Evolutionary conservation across 2,888 invertebrate species (phyloP), one percentile per base, ranked within the genome.

Genomic region (Dolichopus griseipennis): DNA sequence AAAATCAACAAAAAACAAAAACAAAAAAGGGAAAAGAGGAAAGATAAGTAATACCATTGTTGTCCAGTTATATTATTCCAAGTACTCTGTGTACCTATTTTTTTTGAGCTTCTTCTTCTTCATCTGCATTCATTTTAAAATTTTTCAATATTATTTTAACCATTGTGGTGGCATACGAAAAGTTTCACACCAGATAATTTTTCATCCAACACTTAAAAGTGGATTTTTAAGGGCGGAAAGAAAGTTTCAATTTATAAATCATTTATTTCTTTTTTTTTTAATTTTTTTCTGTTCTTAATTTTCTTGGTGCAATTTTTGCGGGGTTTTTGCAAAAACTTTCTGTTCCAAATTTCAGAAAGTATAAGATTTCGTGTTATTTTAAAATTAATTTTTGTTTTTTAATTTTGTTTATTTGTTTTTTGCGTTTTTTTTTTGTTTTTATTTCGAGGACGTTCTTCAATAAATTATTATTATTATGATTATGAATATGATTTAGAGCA

Each of bases 161-260:
- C 6, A n/a, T 52, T 52, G 15, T 52, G 52, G 52, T 52, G 52
- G 52, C 52, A 52, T 52, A 52, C 15, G 52, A 52, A 52, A 52
- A 52, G 27, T 52, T 52, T 52, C 52, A 52, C 52, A 52, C 52
- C 52, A 52, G 52, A 52, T 52, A 52, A 52, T 52, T 52, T 52
- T 52, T 52, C 52, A 52, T 52, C 52, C 52, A 52, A 52, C 52
- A 52, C 52, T 52, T 52, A 52, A 52, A 52, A 52, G 52, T 52
- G 52, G 52, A 52, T 52, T 52, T n/a, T 52, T 52, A 52, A 52
- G 52, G 52, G 52, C 52, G 52, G 52, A 52, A 52, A 52, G 52
- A 52, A 52, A 52, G 52, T 52, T 52, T 52, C 52, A 52, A 52
- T 52, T 52, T 52, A 52, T 52, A 52, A 52, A 52, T 52, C 52